Percentiles rank a stretch among this genome's conserved stretches.
These are phyloP conservation scores for Leucoptera coffeella DNA, from an alignment of 2,888 invertebrate genomes.

Conservation along the genomic window DNA sequence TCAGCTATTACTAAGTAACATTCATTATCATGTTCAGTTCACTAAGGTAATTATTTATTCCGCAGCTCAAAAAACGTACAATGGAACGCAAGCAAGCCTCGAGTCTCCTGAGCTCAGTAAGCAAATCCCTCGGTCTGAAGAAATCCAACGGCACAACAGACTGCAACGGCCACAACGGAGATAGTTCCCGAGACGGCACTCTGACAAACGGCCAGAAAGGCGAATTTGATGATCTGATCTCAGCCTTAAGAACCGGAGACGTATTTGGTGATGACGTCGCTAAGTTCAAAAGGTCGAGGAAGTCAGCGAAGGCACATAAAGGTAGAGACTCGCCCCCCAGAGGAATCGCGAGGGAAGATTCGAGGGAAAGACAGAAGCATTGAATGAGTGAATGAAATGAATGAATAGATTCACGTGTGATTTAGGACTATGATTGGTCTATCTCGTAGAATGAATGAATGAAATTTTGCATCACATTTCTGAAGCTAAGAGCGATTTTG, in stretches of 20 bases:
- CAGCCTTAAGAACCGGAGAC: constrained; percentile 88
- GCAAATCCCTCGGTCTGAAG: constrained; percentile 58
- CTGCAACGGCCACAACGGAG: constrained; percentile 46
- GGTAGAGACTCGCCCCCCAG: constrained; percentile 41
- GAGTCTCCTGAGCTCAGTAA: constrained; percentile 69
- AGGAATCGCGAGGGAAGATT: constrained; percentile 35
- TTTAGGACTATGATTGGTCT: too few species aligned
- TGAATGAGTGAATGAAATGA: too few species aligned
- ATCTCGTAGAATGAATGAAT: too few species aligned
- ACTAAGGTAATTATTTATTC: too few species aligned
- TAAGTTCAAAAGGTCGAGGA: constrained; percentile 62
- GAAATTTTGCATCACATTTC: too few species aligned
- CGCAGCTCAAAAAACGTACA: constrained; percentile 73
- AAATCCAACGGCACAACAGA: constrained; percentile 46
- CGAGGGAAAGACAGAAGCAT: constrained; percentile 40
- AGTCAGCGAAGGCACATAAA: constrained; percentile 35
- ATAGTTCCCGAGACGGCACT: constrained; percentile 24
- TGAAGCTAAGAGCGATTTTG: too few species aligned
- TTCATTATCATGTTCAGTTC: too few species aligned
- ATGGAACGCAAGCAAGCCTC: constrained; percentile 81
- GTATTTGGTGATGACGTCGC: constrained; percentile 95
- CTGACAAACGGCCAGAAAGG: constrained; percentile 59
- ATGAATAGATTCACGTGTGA: too few species aligned
- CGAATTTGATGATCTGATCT: constrained; percentile 94
- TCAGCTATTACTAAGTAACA: too few species aligned